A percentile compares a stretch with the other conserved stretches of the same genome.
phyloP scores from a whole-genome alignment of 2,113 vertebrate species.

The Perccottus glenii region DNA sequence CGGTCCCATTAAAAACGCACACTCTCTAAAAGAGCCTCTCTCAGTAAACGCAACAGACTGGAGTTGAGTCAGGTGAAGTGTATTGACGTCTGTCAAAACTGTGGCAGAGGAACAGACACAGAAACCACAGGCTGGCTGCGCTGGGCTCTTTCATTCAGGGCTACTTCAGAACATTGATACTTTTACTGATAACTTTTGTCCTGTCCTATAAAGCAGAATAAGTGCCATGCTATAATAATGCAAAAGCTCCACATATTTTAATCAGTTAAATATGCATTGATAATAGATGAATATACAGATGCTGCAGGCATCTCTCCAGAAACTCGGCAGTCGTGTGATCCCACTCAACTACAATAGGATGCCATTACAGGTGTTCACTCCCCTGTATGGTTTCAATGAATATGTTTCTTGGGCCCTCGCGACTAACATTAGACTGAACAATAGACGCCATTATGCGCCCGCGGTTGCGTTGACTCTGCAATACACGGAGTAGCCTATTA shows the following conservation, averaged over 20 bases:
- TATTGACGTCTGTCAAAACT: conserved; percentile 38
- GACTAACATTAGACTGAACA: conserved; percentile 33
- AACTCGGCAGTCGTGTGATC: conserved; percentile 17
- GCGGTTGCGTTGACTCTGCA: conserved; percentile 24
- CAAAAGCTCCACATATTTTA: no score
- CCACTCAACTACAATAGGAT: conserved; percentile 14
- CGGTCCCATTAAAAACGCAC: neutral
- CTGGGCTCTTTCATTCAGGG: neutral
- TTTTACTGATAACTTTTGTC: no score
- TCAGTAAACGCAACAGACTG: neutral
- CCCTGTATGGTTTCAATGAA: conserved; percentile 32
- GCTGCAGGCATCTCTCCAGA: neutral
- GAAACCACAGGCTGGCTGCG: neutral
- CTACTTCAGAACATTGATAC: no score
- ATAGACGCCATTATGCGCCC: conserved; percentile 37
- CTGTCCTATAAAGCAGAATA: no score
- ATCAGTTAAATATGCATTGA: no score
- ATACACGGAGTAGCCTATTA: conserved; percentile 36
- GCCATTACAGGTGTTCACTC: conserved; percentile 40
- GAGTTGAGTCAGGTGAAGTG: conserved; percentile 13
- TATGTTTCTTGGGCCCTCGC: conserved; percentile 14
- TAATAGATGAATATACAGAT: no score
- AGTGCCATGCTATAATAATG: no score
- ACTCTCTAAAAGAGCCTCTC: neutral
- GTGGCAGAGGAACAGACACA: conserved; percentile 30